Evolutionary conservation across 2,797 vertebrate genomes (phyloP).

Genomic region (Neosilurus hyrtlii): DNA sequence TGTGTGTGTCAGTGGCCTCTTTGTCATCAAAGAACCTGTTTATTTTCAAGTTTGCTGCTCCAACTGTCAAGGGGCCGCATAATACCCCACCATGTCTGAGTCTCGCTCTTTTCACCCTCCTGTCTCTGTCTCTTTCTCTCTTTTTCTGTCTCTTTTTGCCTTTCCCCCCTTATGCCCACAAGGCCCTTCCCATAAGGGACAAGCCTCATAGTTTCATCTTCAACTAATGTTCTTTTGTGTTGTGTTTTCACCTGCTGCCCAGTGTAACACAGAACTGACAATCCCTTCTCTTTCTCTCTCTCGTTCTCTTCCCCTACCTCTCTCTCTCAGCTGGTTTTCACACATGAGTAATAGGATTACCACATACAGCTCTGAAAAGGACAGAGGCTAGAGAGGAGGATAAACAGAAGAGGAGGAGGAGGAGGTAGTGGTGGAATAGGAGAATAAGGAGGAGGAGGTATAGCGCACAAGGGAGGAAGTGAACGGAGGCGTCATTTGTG

Average conservation of each 20-base stretch:
- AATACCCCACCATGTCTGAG: slow-evolving; percentile 59
- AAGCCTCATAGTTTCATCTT: slow-evolving; percentile 53
- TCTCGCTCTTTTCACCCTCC: slow-evolving; percentile 50
- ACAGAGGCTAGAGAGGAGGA: slow-evolving; percentile 55
- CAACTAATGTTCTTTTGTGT: slow-evolving; percentile 50
- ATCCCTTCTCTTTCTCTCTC: slow-evolving; percentile 58
- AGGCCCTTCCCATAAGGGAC: slow-evolving; percentile 40
- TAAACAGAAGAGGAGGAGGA: slow-evolving; percentile 60
- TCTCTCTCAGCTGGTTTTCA: slow-evolving; percentile 74
- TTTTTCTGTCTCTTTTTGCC: slow-evolving; percentile 39
- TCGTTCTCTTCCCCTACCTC: slow-evolving; percentile 57
- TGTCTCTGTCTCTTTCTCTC: slow-evolving; percentile 32
- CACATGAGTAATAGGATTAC: slow-evolving; percentile 81
- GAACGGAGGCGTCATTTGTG: slow-evolving; percentile 35
- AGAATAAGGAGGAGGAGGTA: slow-evolving; percentile 21
- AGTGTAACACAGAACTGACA: slow-evolving; percentile 52
- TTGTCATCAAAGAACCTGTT: slow-evolving; percentile 80
- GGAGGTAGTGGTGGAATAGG: slow-evolving; percentile 17
- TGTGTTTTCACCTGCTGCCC: slow-evolving; percentile 49
- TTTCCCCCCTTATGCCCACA: slow-evolving; percentile 27
- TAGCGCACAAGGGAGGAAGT: slow-evolving; percentile 52
- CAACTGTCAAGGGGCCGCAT: slow-evolving; percentile 69
- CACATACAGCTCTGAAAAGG: slow-evolving; percentile 67
- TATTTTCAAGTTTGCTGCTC: slow-evolving; percentile 77
- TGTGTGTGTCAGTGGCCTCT: slow-evolving; percentile 69